These are phyloP conservation scores for Babylonia areolata DNA, from an alignment of 1,140 invertebrate species.

Conservation along the genomic window DNA sequence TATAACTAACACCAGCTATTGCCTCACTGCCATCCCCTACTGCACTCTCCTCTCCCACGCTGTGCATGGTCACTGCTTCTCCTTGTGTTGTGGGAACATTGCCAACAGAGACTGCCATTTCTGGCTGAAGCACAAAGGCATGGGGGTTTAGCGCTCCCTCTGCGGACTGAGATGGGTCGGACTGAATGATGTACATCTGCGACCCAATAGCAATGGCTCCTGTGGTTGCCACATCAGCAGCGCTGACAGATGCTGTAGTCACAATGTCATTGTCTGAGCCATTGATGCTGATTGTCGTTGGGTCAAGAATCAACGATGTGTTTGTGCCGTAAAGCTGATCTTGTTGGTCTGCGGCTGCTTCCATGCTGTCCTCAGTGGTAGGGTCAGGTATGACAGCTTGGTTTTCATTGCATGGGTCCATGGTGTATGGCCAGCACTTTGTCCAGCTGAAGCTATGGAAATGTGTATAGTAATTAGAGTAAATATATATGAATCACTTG, in stretches of 20 bases:
- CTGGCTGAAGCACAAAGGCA: constrained; percentile 24
- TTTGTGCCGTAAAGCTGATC: background rate
- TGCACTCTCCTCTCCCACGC: background rate
- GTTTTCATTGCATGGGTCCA: constrained; percentile 5
- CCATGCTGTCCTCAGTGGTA: constrained; percentile 7
- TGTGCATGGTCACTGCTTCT: constrained; percentile 12
- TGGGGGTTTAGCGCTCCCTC: background rate
- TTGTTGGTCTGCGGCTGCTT: background rate
- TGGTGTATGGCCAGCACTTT: background rate
- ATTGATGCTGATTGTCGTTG: background rate
- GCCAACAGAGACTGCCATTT: background rate
- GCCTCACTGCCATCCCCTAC: background rate
- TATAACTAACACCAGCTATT: background rate
- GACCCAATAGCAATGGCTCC: constrained; percentile 19
- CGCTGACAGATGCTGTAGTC: background rate
- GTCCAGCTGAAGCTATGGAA: background rate
- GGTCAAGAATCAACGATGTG: background rate
- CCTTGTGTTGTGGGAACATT: background rate
- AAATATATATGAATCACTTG: no score
- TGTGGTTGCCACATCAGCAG: background rate
- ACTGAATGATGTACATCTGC: constrained; percentile 37
- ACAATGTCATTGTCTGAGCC: constrained; percentile 9
- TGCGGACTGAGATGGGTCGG: background rate
- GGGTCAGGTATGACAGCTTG: background rate
- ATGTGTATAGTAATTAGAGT: no score